Evolutionary conservation across 1,140 invertebrate genomes (phyloP).

Genomic region (Diorhabda elongata): DNA sequence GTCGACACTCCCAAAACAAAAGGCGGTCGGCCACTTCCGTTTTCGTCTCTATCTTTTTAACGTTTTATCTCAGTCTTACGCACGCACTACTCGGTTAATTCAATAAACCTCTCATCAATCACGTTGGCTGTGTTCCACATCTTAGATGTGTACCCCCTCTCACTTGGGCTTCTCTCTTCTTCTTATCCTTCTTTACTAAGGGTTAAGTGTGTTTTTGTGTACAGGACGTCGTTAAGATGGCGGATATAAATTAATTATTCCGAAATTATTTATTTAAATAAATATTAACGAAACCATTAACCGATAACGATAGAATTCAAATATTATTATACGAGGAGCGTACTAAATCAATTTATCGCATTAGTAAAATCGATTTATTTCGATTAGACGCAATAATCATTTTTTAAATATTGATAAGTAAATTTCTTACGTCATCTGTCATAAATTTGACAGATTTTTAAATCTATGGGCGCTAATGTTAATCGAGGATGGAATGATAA

Average conservation of each 20-base stretch:
- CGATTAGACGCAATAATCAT: no score
- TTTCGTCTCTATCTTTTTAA: neutral
- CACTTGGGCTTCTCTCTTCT: slow-evolving; percentile 6
- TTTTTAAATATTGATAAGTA: no score
- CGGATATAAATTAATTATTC: neutral
- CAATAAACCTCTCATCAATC: slow-evolving; percentile 45
- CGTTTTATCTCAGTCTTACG: neutral
- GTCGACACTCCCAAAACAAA: slow-evolving; percentile 44
- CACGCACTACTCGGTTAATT: slow-evolving; percentile 37
- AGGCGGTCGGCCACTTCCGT: slow-evolving; percentile 42
- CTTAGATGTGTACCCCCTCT: neutral
- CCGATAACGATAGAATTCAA: no score
- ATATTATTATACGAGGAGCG: no score
- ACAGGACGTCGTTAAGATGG: neutral
- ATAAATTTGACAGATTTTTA: no score
- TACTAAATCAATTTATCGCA: no score
- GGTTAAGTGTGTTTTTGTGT: neutral
- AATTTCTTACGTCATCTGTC: no score
- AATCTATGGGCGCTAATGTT: no score
- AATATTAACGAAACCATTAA: no score
- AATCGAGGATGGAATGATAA: no score
- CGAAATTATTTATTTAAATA: no score
- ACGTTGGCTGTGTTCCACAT: slow-evolving; percentile 18
- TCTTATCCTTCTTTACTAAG: neutral
- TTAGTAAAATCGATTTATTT: no score